Percentiles rank a stretch among this genome's conserved stretches.
These are phyloP conservation scores for Limanda limanda DNA, from an alignment of 2,113 vertebrate species.

Conservation along the genomic window DNA sequence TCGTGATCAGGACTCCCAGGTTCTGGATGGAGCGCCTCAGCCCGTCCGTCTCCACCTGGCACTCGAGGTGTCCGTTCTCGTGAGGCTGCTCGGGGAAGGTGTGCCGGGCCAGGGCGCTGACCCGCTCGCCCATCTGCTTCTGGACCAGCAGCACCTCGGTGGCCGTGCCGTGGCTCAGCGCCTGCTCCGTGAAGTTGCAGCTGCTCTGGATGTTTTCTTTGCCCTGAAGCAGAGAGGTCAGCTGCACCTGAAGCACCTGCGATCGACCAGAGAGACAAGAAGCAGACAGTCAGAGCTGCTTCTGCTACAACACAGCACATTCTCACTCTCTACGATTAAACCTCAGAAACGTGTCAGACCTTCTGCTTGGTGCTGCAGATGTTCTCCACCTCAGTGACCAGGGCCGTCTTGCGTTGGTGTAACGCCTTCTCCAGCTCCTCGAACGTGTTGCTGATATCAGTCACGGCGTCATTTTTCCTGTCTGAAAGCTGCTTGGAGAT, in stretches of 20 bases:
- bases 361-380: slow-evolving; percentile 88
- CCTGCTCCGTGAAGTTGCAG: slow-evolving; percentile 94
- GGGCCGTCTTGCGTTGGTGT: slow-evolving; percentile 89
- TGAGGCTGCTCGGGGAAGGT: slow-evolving; percentile 91
- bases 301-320: neutral
- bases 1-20: slow-evolving; percentile 92
- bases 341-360: slow-evolving; percentile 75
- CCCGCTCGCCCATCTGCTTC: slow-evolving; percentile 95
- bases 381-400: slow-evolving; percentile 86
- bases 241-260: slow-evolving; percentile 93
- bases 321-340: neutral
- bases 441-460: slow-evolving; percentile 91
- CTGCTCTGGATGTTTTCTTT: slow-evolving; percentile 96
- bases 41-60: slow-evolving; percentile 91
- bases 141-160: slow-evolving; percentile 92
- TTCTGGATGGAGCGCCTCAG: slow-evolving; percentile 94
- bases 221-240: slow-evolving; percentile 90
- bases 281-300: neutral
- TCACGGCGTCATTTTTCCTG: slow-evolving; percentile 89
- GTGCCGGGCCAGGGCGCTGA: slow-evolving; percentile 87
- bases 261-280: neutral
- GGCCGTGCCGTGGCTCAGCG: slow-evolving; percentile 91
- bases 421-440: slow-evolving; percentile 92
- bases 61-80: slow-evolving; percentile 93
- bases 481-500: slow-evolving; percentile 93